Evolutionary conservation across 2,888 invertebrate genomes (phyloP), one percentile per base, ranked within the genome.

Genomic region (Vandiemenella viatica): DNA sequence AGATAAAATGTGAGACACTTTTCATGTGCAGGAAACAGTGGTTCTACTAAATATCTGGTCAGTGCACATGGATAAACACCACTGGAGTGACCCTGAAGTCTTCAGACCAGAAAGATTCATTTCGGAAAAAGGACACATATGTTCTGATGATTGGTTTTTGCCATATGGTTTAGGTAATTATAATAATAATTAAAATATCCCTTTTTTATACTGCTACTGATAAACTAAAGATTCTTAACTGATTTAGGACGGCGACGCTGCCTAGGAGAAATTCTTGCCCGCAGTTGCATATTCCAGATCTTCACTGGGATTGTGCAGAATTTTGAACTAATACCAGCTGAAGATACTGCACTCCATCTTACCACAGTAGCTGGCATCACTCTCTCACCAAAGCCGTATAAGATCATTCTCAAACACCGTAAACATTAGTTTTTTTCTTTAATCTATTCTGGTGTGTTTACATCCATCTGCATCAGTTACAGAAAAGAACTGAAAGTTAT

Each of bases 21-120:
- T n/a, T n/a, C n/a, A n/a, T n/a, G n/a, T 55, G 3, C 56, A 71
- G 59, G 67, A 75, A 49, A 60, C 74, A 0, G 69, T 70, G 1
- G 58, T 77, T 13, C 59, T 77, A 7, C 66, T 75, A 1, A 72
- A 73, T 45, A 26, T 74, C 16, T 66, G 72, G 56, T 72, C 75
- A 1, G 69, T 79, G 5, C 71, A 76, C 56, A 70, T 72, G 62
- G 75, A 79, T 58, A 62, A 69, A 20, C 58, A 67, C 1, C 66
- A 73, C 50, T 82, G 77, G 75, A 65, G 66, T 0, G 75, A 81
- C 56, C 80, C 82, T 0, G 65, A 75, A 20, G 62, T 58, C 2
- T 82, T 81, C 58, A 66, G 73, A 3, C 82, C 82, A 0, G 78
- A 80, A 59, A 67, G 82, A 53, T 80, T 80, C 58, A 58, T 82